Percentiles rank a stretch among this genome's conserved stretches.
These are phyloP conservation scores for Pygoscelis adeliae DNA, from an alignment of 2,113 vertebrate genomes.

Conservation along the genomic window DNA sequence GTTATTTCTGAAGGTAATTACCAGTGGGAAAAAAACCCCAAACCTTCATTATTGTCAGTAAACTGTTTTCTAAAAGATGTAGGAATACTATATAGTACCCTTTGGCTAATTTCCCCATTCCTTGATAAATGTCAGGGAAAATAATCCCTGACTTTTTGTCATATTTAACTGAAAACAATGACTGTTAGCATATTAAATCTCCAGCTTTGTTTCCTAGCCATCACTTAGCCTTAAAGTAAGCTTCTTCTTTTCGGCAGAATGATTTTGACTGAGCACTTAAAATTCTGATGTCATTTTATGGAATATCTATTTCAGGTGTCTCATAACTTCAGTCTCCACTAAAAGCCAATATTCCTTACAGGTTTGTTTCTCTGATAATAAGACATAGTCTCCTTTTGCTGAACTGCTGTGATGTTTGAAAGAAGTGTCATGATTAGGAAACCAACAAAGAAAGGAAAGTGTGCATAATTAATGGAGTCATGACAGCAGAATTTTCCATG, in stretches of 20 bases:
- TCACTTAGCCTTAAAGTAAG: neutral
- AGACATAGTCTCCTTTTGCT: neutral
- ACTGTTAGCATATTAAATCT: neutral
- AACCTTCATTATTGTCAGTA: neutral
- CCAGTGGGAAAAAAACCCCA: too few species aligned
- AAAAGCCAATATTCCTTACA: neutral
- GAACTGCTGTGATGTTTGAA: neutral
- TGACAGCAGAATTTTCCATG: neutral
- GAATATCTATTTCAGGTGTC: neutral
- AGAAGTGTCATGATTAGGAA: neutral
- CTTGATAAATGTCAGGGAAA: neutral
- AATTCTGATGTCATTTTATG: neutral
- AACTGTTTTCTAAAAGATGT: neutral
- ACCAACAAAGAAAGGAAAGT: neutral
- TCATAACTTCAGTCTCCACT: neutral
- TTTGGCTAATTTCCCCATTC: neutral
- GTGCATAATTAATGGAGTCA: neutral
- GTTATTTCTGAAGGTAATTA: neutral
- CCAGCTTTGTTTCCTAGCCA: neutral
- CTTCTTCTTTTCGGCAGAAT: neutral
- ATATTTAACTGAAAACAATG: neutral
- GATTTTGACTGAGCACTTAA: neutral
- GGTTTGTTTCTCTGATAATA: neutral
- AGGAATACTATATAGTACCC: neutral
- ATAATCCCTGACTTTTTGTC: neutral